A percentile compares a stretch with the other conserved stretches of the same genome.
These are phyloP conservation scores for Chionoecetes opilio DNA, from an alignment of 1,140 invertebrate species.

Conservation along the genomic window DNA sequence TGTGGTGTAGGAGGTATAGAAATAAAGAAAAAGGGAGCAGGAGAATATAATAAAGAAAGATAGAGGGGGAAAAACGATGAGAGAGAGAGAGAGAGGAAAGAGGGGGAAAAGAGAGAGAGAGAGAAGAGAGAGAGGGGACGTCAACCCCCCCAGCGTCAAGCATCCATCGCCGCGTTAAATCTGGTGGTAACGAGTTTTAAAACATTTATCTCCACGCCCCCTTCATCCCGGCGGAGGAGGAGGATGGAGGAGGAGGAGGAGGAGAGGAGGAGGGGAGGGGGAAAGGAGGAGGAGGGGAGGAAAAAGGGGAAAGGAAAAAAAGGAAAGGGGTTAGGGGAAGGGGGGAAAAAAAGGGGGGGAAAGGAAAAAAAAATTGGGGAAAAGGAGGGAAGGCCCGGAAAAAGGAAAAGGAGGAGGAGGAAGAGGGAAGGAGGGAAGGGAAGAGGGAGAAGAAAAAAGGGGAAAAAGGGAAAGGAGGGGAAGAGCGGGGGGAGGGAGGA, in stretches of 20 bases:
- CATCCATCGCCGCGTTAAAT: too few relatives aligned
- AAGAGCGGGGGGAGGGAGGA: background rate
- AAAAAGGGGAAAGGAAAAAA: too few relatives aligned
- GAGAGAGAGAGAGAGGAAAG: background rate
- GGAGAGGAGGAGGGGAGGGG: background rate
- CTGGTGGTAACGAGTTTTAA: too few relatives aligned
- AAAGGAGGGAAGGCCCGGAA: background rate
- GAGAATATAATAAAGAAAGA: background rate
- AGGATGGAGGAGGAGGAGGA: background rate
- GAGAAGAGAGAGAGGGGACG: background rate
- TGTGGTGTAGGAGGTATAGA: background rate
- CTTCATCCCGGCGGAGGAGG: background rate
- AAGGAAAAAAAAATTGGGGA: too few relatives aligned
- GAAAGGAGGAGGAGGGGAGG: too few relatives aligned
- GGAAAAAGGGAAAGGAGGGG: background rate
- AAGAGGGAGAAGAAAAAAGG: background rate
- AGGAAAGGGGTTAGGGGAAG: too few relatives aligned
- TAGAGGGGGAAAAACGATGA: background rate
- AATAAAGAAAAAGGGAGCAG: background rate
- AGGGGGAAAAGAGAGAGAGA: too few relatives aligned
- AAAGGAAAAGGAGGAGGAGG: background rate
- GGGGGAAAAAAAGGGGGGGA: too few relatives aligned
- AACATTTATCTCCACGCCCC: too few relatives aligned
- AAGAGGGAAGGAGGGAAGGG: background rate
- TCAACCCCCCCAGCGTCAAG: too few relatives aligned